Percentiles rank a stretch among this genome's conserved stretches.
Evolutionary conservation across 2,797 vertebrate species (phyloP).

Genomic region (Neosalanx taihuensis): DNA sequence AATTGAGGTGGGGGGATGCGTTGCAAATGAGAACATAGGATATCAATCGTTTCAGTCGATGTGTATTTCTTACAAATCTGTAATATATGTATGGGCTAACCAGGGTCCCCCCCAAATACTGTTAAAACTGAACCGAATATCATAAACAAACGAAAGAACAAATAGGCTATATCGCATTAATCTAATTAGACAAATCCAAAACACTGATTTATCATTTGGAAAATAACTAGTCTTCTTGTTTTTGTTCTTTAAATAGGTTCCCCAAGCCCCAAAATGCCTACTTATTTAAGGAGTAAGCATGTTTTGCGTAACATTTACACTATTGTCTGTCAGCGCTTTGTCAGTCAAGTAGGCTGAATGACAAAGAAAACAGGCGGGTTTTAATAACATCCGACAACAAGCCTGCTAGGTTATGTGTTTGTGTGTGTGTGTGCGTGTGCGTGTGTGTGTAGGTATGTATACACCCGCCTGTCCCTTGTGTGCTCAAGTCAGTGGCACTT

Average conservation of each 20-base stretch:
- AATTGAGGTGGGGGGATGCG: neutral
- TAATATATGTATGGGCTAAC: no score
- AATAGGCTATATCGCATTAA: no score
- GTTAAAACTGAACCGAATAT: no score
- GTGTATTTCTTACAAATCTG: no score
- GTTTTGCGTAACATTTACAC: slow-evolving; percentile 35
- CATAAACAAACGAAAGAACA: no score
- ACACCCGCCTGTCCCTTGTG: neutral
- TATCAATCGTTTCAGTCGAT: no score
- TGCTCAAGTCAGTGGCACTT: slow-evolving; percentile 5
- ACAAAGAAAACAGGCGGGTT: slow-evolving; percentile 47
- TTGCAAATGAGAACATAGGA: no score
- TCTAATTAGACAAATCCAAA: no score
- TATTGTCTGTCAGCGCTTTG: slow-evolving; percentile 21
- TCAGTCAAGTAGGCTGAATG: neutral
- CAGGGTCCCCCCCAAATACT: no score
- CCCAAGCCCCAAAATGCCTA: neutral
- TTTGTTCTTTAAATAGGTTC: no score
- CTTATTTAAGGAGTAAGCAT: slow-evolving; percentile 7
- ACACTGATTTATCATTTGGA: no score
- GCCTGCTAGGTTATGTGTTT: neutral
- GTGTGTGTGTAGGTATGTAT: neutral
- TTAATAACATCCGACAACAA: slow-evolving; percentile 17
- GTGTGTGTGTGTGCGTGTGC: slow-evolving; percentile 2
- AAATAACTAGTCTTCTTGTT: no score